Evolutionary conservation across 1,140 invertebrate genomes (phyloP), one percentile per base, ranked within the genome.

Genomic region (Pseudomyrmex dendroicus): DNA sequence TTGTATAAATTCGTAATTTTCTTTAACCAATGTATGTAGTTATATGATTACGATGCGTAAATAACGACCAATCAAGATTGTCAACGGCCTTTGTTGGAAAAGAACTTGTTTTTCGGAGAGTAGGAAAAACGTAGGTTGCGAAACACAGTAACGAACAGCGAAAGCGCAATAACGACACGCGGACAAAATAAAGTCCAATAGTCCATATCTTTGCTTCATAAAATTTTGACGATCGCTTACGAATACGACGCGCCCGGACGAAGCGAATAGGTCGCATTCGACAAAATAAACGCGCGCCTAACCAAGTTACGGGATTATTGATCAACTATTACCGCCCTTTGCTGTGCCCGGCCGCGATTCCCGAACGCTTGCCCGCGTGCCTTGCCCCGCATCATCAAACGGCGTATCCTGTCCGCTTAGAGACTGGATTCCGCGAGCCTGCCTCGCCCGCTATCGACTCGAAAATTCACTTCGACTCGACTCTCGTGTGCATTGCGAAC

Each of bases 361-460:
- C 78, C 78, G 78, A 82, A 85, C 86, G 84, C 62, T 87, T 78
- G 76, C 63, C 86, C 86, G 86, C 85, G 84, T 86, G 86, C 84
- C 76, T 88, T 77, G 83, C 48, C 50, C 76, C 70, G 86, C 80
- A 66, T 87, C 86, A 74, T 85, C 83, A 80, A 62, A 80, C n/a
- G 61, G 20, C 84, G 76, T 84, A 87, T 82, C 86, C 46, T 22
- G 72, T 35, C n/a, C 78, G 59, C 61, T 10, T 52, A n/a, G 86
- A 82, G 74, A 74, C 83, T 88, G 68, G 66, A 84, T 84, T 77
- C 83, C 54, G 25, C 77, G 74, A 82, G 63, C 61, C 70, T 46
- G 82, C 22, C 25, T 73, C 17, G 67, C 64, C 62, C n/a, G 83
- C 68, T 84, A 87, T 86, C 86, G 73, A 74, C 83, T 78, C 72